phyloP scores from a whole-genome alignment of 2,888 invertebrate genomes.

The Lithodes maja region DNA sequence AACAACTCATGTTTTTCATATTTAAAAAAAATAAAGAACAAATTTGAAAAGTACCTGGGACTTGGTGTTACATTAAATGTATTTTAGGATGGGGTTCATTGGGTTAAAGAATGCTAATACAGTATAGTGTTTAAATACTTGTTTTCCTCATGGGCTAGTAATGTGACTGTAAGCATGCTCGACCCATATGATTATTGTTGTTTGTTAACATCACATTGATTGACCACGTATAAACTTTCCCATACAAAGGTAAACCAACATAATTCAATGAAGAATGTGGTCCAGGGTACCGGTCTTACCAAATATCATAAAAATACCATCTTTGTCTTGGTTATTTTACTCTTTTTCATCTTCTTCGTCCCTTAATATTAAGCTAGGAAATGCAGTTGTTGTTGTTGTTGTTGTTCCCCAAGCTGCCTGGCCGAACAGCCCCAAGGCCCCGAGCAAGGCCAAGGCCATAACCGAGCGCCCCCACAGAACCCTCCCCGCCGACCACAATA shows the following conservation, averaged over 20 bases:
- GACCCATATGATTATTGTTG: not conserved
- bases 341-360: not conserved
- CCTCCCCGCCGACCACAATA: no score
- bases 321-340: not conserved
- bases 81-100: not conserved
- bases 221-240: not conserved
- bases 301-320: not conserved
- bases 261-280: not conserved
- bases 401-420: no score
- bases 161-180: not conserved
- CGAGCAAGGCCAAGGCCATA: no score
- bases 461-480: no score
- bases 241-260: not conserved
- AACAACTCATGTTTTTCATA: no score
- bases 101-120: not conserved
- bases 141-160: not conserved
- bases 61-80: not conserved
- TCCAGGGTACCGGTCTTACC: not conserved
- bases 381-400: not conserved
- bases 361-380: not conserved
- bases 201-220: not conserved
- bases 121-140: not conserved
- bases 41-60: no score
- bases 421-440: no score
- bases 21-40: no score